Conservation (phyloP, 1,140 invertebrate species). For the Pseudobourletiella spinata region DNA sequence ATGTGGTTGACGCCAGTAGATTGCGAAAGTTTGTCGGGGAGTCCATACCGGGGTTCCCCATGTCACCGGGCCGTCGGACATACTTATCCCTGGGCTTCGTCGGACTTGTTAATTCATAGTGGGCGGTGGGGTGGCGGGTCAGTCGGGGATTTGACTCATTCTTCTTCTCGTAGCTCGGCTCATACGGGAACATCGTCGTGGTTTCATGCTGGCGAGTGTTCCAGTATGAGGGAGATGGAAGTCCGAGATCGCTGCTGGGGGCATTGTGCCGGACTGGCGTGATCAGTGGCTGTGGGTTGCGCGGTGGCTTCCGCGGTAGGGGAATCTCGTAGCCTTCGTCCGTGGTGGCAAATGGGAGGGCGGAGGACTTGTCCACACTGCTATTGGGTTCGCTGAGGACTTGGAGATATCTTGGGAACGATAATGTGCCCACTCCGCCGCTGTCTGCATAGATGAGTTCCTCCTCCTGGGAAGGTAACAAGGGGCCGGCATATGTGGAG, state of each 20-base stretch:
- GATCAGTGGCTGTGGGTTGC: not conserved
- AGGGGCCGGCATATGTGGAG: too few species aligned
- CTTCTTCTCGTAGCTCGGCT: not conserved
- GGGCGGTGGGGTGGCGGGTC: too few species aligned
- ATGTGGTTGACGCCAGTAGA: slow-evolving; percentile 6
- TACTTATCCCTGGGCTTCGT: too few species aligned
- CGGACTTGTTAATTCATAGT: too few species aligned
- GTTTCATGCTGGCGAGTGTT: not conserved
- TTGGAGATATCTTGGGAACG: not conserved
- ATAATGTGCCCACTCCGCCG: not conserved
- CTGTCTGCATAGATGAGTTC: too few species aligned
- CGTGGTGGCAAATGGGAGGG: not conserved
- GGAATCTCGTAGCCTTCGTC: slow-evolving; percentile 32
- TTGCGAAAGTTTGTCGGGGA: not conserved
- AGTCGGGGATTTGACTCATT: not conserved
- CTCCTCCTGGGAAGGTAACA: too few species aligned
- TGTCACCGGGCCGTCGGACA: not conserved
- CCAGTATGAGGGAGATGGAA: slow-evolving; percentile 7
- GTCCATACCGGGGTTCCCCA: not conserved
- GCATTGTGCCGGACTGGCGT: not conserved
- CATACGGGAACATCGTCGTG: not conserved
- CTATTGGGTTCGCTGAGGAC: not conserved
- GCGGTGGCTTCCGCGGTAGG: slow-evolving; percentile 17
- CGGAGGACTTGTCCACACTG: not conserved
- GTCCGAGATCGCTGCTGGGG: not conserved